A percentile compares a stretch with the other conserved stretches of the same genome.
phyloP scores from a whole-genome alignment of 2,113 vertebrate genomes.

The Ptyas mucosa region DNA sequence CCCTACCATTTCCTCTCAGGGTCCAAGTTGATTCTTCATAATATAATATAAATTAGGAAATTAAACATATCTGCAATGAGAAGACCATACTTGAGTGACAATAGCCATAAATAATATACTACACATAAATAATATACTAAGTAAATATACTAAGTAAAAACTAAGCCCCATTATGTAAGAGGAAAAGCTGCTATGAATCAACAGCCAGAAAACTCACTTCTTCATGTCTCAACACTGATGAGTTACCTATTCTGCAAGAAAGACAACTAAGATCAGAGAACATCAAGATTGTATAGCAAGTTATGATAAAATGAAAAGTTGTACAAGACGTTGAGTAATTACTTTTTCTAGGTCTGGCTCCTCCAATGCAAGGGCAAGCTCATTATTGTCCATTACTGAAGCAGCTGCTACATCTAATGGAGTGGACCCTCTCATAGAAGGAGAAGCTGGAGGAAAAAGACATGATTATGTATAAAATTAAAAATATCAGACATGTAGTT shows the following conservation, averaged over 20 bases:
- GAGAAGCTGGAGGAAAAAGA: constrained; percentile 77
- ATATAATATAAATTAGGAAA: background rate
- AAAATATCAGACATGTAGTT: constrained; percentile 28
- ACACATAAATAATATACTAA: background rate
- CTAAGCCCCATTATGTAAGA: background rate
- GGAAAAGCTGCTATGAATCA: background rate
- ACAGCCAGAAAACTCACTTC: background rate
- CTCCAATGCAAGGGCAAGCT: constrained; percentile 88
- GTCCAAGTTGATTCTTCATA: background rate
- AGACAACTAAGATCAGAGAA: background rate
- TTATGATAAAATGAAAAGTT: background rate
- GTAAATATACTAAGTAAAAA: background rate
- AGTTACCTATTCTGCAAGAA: background rate
- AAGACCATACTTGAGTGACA: background rate
- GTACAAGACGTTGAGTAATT: background rate
- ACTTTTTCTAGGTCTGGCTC: constrained; percentile 97
- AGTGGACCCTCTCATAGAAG: constrained; percentile 95
- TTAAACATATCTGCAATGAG: background rate
- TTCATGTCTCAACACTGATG: background rate
- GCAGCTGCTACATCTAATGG: constrained; percentile 95
- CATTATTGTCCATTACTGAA: constrained; percentile 98
- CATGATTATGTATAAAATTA: background rate
- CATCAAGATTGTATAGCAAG: background rate
- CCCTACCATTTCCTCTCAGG: background rate
- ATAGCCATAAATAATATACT: background rate